Evolutionary conservation across 2,113 vertebrate species (phyloP).

Genomic region (Pseudonaja textilis): DNA sequence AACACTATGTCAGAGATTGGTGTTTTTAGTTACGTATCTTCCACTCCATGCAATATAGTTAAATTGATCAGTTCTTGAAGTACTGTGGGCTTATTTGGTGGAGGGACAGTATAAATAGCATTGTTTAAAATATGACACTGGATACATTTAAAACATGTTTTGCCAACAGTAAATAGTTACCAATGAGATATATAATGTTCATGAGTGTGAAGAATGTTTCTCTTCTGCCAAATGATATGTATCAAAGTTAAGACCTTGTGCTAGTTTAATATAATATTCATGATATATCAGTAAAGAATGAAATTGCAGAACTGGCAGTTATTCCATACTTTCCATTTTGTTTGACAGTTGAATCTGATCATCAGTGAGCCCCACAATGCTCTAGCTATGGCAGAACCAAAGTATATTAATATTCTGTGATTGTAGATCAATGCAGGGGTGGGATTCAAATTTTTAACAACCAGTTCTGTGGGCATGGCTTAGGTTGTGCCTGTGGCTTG

Average conservation of each 20-base stretch:
- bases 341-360: not conserved
- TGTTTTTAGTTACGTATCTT: not conserved
- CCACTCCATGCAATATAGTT: not conserved
- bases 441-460: too few relatives aligned
- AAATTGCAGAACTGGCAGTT: not conserved
- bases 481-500: too few relatives aligned
- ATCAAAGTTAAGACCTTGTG: not conserved
- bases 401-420: not conserved
- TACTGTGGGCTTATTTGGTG: too few relatives aligned
- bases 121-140: not conserved
- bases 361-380: not conserved
- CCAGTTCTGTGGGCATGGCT: too few relatives aligned
- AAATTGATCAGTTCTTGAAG: not conserved
- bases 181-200: not conserved
- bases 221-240: not conserved
- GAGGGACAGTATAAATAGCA: not conserved
- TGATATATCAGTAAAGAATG: not conserved
- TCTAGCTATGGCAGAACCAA: not conserved
- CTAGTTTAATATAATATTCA: not conserved
- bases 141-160: not conserved
- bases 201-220: not conserved
- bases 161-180: not conserved
- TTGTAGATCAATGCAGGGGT: not conserved
- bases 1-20: not conserved
- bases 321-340: not conserved